Percentiles rank a stretch among this genome's conserved stretches.
Conservation (phyloP, 2,888 invertebrate species). For the Didymodactylos carnosus region DNA sequence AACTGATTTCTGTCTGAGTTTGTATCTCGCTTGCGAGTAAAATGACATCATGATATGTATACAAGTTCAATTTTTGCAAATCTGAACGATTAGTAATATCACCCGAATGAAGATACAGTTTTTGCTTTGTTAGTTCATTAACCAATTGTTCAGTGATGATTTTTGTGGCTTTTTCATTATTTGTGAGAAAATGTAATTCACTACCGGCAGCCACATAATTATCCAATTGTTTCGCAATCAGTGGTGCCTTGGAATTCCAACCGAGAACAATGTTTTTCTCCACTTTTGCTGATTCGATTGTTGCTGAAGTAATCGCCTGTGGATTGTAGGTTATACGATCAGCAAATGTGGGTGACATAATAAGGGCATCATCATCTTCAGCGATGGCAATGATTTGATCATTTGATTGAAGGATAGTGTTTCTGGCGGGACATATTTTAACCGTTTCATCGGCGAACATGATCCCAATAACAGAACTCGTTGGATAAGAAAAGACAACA, state of each 20-base stretch:
- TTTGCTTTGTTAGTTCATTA: neutral
- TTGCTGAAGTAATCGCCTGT: neutral
- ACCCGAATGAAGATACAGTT: neutral
- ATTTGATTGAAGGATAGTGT: neutral
- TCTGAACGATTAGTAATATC: neutral
- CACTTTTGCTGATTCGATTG: neutral
- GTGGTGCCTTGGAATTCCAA: neutral
- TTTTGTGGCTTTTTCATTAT: neutral
- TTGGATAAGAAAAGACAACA: neutral
- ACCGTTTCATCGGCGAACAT: neutral
- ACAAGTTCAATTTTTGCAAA: neutral
- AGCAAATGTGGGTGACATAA: neutral
- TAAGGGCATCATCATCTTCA: neutral
- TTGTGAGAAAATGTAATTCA: neutral
- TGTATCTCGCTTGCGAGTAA: neutral
- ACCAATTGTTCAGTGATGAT: neutral
- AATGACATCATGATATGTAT: neutral
- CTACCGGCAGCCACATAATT: neutral
- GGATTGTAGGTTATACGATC: neutral
- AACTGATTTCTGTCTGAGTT: neutral
- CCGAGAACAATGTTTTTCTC: neutral
- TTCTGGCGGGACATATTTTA: neutral
- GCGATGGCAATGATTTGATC: neutral
- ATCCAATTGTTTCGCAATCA: neutral
- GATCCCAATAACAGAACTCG: neutral